Evolutionary conservation across 1,140 invertebrate genomes (phyloP).

Genomic region (Andrena cerasifolii): DNA sequence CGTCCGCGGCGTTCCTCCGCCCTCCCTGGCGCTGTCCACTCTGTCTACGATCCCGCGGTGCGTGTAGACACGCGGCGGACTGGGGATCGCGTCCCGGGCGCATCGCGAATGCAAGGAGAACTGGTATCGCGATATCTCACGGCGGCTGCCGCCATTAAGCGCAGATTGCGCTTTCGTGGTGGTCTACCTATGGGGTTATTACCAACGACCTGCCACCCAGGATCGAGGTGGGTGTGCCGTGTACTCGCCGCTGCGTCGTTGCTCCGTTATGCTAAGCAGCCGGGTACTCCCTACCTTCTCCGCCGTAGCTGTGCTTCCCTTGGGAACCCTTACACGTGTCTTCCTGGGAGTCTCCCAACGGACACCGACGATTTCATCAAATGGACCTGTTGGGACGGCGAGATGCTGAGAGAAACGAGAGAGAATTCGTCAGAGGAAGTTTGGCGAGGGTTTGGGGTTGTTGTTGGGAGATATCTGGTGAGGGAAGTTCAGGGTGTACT

Average conservation of each 20-base stretch:
- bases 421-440: no score
- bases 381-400: no score
- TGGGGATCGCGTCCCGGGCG: slow-evolving; percentile 18
- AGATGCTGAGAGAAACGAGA: no score
- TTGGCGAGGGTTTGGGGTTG: no score
- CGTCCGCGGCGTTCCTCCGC: not conserved
- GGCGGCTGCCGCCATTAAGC: slow-evolving; percentile 71
- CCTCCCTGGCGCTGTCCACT: not conserved
- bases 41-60: slow-evolving; percentile 4
- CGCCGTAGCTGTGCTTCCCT: not conserved
- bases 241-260: slow-evolving; percentile 35
- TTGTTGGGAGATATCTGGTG: no score
- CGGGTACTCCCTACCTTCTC: slow-evolving; percentile 9
- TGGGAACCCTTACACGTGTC: not conserved
- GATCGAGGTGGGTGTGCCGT: slow-evolving; percentile 71
- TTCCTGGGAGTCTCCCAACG: no score
- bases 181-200: slow-evolving; percentile 73
- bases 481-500: no score
- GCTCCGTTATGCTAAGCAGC: slow-evolving; percentile 67
- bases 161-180: slow-evolving; percentile 72
- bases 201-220: slow-evolving; percentile 73
- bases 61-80: slow-evolving; percentile 44
- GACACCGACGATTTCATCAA: no score
- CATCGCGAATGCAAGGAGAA: slow-evolving; percentile 43
- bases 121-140: slow-evolving; percentile 71